These are phyloP conservation scores for Phymatocera aterrima DNA, from an alignment of 2,888 invertebrate genomes.

Conservation along the genomic window DNA sequence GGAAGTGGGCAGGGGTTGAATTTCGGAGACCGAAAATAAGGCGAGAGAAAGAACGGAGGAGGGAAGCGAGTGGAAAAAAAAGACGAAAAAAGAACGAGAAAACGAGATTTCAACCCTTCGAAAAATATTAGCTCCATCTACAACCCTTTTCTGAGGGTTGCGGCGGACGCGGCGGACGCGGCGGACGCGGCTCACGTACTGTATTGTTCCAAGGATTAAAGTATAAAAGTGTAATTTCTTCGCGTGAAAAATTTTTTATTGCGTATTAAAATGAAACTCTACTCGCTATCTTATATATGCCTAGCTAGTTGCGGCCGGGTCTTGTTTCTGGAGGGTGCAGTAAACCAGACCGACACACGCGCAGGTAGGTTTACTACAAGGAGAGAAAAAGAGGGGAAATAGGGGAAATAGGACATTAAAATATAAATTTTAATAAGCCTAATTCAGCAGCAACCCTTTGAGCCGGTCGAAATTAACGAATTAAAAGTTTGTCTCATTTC, in stretches of 20 bases:
- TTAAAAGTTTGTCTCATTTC: conserved; percentile 73
- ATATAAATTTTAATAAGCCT: conserved; percentile 74
- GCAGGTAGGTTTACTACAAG: background rate
- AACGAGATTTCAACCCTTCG: conserved; percentile 72
- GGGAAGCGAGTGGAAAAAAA: conserved; percentile 55
- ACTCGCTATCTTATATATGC: conserved; percentile 43
- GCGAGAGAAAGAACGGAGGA: conserved; percentile 62
- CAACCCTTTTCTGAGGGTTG: conserved; percentile 48
- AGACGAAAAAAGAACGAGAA: conserved; percentile 57
- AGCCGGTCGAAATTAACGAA: conserved; percentile 72
- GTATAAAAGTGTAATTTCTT: conserved; percentile 69
- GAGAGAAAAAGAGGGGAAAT: background rate
- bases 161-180: background rate
- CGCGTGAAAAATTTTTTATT: conserved; percentile 52
- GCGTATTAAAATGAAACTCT: conserved; percentile 43
- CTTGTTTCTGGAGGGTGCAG: conserved; percentile 18
- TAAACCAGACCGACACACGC: background rate
- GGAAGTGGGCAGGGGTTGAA: conserved; percentile 10
- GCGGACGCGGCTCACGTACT: conserved; percentile 49
- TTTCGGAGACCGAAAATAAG: background rate
- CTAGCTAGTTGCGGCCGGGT: too few species aligned
- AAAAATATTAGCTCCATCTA: conserved; percentile 70
- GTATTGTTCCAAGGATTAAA: conserved; percentile 71
- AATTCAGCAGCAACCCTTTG: conserved; percentile 69
- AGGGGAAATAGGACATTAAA: conserved; percentile 51